Base-by-base conservation (phyloP, 2,888 invertebrate genomes). In the Hipparchia semele region DNA sequence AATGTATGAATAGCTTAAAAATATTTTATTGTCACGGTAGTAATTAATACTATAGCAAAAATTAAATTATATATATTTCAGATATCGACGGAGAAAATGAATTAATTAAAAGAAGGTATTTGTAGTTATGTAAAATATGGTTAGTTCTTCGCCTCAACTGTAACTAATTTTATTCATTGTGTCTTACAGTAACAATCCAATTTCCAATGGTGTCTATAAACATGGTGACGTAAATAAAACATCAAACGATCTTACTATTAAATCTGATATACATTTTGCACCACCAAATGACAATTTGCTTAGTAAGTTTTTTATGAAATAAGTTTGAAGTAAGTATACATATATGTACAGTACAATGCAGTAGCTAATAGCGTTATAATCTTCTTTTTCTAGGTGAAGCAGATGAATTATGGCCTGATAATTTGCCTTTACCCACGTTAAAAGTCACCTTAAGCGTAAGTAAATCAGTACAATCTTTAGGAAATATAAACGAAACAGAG, bases 371-470 rank as follows among this genome's bases (percentile, higher is more conserved):
- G 23, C 2, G 6, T 39, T 39, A 60, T 4, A 60, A 60, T 33
- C 51, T 64, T 12, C 59, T 51, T 12, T 71, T 51, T 39, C 72
- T 71, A 92, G 92, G 86, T 81, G 77, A 84, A 61, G 90, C 84
- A 58, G 91, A 93, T 76, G 93, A 93, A 80, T 71, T 80, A 51
- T 93, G 93, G 93, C 92, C 92, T 12, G 77, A 76, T 67, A 81
- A 88, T 70, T 77, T 85, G 39, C 49, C 76, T 8, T 71, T 77
- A 56, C 81, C 82, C 56, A 46, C 74, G 59, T 60, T 86, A 9
- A 90, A 85, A 82, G 77, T 85, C 12, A 87, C 85, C 73, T 81
- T 83, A 75, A 88, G 85, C 79, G 85, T 87, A 53, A 86, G 81
- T 75, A 90, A 87, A 79, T 92, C 92, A 46, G 79, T 91, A 33